These are phyloP conservation scores for Encarsia formosa DNA, from an alignment of 2,888 invertebrate genomes.

Conservation along the genomic window DNA sequence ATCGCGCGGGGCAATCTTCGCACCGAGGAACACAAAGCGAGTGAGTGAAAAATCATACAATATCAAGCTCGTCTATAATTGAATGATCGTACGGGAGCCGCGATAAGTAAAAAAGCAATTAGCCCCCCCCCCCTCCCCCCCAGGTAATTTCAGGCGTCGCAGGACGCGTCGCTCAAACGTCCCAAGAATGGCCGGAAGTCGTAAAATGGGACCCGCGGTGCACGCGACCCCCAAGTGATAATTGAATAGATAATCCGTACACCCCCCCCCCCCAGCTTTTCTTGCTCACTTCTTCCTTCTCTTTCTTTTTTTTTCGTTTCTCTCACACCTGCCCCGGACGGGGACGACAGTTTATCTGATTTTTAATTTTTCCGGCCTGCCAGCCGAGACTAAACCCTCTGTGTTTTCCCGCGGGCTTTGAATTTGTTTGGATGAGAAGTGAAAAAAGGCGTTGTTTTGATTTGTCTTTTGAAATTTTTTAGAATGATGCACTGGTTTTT, in stretches of 20 bases:
- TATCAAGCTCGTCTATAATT: not conserved
- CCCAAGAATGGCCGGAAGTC: slow-evolving; percentile 50
- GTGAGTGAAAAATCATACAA: not conserved
- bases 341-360: too few relatives aligned
- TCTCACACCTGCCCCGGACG: not conserved
- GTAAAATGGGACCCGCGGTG: slow-evolving; percentile 48
- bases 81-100: not conserved
- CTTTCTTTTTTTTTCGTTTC: not conserved
- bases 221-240: slow-evolving; percentile 45
- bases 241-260: slow-evolving; percentile 48
- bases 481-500: too few relatives aligned
- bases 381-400: too few relatives aligned
- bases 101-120: too few relatives aligned
- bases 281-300: slow-evolving; percentile 15
- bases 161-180: slow-evolving; percentile 49
- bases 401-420: too few relatives aligned
- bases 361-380: too few relatives aligned
- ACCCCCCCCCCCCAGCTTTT: slow-evolving; percentile 1
- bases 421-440: too few relatives aligned
- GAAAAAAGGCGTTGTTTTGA: too few relatives aligned
- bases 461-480: too few relatives aligned
- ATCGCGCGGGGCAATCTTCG: slow-evolving; percentile 31
- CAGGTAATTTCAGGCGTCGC: slow-evolving; percentile 40
- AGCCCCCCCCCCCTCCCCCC: too few relatives aligned
- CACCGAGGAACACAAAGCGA: slow-evolving; percentile 36